Evolutionary conservation across 2,888 invertebrate species (phyloP).

Genomic region (Osedax frankpressi): DNA sequence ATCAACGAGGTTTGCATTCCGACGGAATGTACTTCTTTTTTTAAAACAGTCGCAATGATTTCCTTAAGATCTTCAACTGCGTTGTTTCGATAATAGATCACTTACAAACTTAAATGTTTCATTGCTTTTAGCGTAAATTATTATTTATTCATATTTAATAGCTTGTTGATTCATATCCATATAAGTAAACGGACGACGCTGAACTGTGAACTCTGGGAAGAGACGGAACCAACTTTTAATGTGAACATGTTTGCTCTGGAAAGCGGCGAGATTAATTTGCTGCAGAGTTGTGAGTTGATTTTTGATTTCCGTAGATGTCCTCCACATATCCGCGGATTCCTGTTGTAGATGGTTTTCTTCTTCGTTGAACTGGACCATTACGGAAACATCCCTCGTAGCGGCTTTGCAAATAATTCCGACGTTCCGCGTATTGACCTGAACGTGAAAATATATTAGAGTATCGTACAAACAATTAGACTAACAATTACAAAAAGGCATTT

Average conservation of each 20-base stretch:
- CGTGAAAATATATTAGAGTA: too few relatives aligned
- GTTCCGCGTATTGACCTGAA: too few relatives aligned
- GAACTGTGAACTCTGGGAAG: too few relatives aligned
- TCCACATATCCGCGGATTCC: background rate
- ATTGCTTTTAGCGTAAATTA: too few relatives aligned
- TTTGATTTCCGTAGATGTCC: background rate
- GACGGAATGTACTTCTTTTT: constrained; percentile 36
- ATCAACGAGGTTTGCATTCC: constrained; percentile 33
- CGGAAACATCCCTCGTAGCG: constrained; percentile 29
- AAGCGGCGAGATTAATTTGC: constrained; percentile 27
- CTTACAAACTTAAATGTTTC: too few relatives aligned
- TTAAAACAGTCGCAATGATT: constrained; percentile 34
- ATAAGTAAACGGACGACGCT: too few relatives aligned
- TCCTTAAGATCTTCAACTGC: constrained; percentile 2
- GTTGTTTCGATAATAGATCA: too few relatives aligned
- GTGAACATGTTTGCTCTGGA: constrained; percentile 24
- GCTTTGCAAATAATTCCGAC: constrained; percentile 35
- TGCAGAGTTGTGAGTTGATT: constrained; percentile 21
- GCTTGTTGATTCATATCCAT: too few relatives aligned
- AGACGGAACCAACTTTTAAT: constrained; percentile 24
- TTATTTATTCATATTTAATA: too few relatives aligned
- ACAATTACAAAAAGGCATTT: too few relatives aligned
- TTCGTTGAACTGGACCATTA: constrained; percentile 20
- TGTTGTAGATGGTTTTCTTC: background rate
- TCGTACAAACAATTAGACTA: too few relatives aligned